Percentiles rank a stretch among this genome's conserved stretches.
These are phyloP conservation scores for Trinectes maculatus DNA, from an alignment of 2,113 vertebrate species.

Conservation along the genomic window DNA sequence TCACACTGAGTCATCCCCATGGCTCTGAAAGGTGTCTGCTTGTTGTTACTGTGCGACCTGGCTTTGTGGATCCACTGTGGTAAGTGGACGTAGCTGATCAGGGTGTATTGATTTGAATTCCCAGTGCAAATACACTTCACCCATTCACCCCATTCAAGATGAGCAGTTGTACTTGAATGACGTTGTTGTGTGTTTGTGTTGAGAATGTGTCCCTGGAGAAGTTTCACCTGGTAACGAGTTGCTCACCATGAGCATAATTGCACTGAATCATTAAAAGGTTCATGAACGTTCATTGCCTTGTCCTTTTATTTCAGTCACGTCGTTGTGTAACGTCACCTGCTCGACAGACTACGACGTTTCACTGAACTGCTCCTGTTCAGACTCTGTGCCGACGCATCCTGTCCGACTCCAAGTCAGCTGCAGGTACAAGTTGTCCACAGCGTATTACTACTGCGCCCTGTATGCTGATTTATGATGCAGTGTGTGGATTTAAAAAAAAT, in stretches of 20 bases:
- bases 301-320: constrained; percentile 37
- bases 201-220: no score
- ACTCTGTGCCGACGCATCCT: not conserved
- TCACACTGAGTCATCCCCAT: constrained; percentile 35
- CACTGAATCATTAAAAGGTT: not conserved
- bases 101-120: not conserved
- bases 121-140: not conserved
- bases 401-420: constrained; percentile 40
- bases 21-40: constrained; percentile 29
- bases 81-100: constrained; percentile 16
- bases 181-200: not conserved
- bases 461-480: no score
- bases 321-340: constrained; percentile 63
- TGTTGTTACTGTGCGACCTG: constrained; percentile 39
- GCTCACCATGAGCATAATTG: no score
- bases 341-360: constrained; percentile 32
- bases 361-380: constrained; percentile 73
- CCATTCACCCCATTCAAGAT: no score
- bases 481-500: not conserved
- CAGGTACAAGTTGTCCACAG: constrained; percentile 44
- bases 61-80: constrained; percentile 13
- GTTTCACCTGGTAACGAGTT: no score
- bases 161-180: no score
- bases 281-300: not conserved
- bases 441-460: no score